Conservation (phyloP, 2,888 invertebrate species). For the Steinernema scapterisci region DNA sequence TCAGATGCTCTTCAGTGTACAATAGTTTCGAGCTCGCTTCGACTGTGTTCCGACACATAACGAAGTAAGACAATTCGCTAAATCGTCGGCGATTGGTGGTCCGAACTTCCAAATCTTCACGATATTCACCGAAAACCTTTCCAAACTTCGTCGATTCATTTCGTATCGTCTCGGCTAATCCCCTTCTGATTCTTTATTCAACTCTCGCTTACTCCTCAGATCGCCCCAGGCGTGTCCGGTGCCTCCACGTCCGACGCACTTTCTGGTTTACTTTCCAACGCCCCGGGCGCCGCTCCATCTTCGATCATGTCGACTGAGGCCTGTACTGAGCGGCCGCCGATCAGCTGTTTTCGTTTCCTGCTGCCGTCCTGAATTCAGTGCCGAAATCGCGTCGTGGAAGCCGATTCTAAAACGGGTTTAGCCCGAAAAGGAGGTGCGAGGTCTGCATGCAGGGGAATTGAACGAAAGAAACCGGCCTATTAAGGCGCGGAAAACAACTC, state of each 20-base stretch:
- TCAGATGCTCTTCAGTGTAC: too few relatives aligned
- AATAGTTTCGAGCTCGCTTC: too few relatives aligned
- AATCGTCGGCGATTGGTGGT: too few relatives aligned
- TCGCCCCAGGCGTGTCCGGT: not conserved
- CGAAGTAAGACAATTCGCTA: too few relatives aligned
- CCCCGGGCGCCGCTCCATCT: not conserved
- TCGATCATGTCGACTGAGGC: not conserved
- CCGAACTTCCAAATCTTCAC: too few relatives aligned
- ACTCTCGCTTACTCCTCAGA: not conserved
- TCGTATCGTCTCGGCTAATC: not conserved
- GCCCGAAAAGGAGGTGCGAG: not conserved
- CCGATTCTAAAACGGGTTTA: slow-evolving; percentile 6
- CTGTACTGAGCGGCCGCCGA: not conserved
- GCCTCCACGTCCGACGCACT: not conserved
- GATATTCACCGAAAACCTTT: too few relatives aligned
- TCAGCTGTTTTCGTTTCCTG: slow-evolving; percentile 5
- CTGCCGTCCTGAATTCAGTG: not conserved
- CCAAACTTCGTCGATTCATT: too few relatives aligned
- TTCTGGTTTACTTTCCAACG: not conserved
- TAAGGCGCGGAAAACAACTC: not conserved
- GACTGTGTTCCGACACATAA: too few relatives aligned
- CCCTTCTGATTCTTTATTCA: not conserved
- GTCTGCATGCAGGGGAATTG: not conserved
- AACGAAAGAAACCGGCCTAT: not conserved
- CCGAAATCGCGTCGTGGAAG: not conserved